Evolutionary conservation across 2,888 invertebrate species (phyloP).

Genomic region (Caenorhabditis angaria): DNA sequence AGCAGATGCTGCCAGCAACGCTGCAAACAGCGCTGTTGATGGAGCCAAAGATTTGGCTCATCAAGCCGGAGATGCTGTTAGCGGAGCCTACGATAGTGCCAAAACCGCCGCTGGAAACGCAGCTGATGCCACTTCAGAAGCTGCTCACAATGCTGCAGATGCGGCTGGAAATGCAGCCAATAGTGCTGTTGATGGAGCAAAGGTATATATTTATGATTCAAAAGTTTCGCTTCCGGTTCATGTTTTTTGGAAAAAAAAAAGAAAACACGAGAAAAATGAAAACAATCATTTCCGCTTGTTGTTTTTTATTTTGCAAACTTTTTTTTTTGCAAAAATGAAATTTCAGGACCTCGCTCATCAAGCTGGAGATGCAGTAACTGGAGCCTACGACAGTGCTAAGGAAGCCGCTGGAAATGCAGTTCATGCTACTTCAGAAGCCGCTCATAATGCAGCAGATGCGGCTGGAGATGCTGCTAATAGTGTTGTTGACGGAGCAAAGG

Average conservation of each 20-base stretch:
- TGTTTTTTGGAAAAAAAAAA: too few species aligned
- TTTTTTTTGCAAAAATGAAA: background rate
- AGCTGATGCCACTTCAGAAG: background rate
- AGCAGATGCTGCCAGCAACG: slow-evolving; percentile 9
- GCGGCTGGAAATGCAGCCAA: background rate
- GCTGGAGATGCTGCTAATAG: slow-evolving; percentile 6
- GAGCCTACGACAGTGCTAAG: slow-evolving; percentile 12
- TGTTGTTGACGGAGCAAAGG: slow-evolving; percentile 12
- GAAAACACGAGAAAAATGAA: too few species aligned
- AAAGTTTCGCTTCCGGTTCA: too few species aligned
- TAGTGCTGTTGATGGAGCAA: background rate
- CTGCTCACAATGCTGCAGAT: slow-evolving; percentile 1
- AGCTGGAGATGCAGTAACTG: slow-evolving; percentile 10
- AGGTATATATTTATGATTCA: background rate
- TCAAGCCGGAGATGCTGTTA: too few species aligned
- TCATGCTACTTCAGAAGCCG: background rate
- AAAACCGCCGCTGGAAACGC: background rate
- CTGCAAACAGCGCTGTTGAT: slow-evolving; percentile 5
- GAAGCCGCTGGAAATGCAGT: slow-evolving; percentile 9
- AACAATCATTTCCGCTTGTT: too few species aligned
- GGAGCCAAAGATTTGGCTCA: background rate
- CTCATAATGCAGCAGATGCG: background rate
- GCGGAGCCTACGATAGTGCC: slow-evolving; percentile 12
- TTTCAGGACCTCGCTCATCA: slow-evolving; percentile 4
- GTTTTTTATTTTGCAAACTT: background rate